Evolutionary conservation across 2,888 invertebrate genomes (phyloP).

Genomic region (Pimpla rufipes): DNA sequence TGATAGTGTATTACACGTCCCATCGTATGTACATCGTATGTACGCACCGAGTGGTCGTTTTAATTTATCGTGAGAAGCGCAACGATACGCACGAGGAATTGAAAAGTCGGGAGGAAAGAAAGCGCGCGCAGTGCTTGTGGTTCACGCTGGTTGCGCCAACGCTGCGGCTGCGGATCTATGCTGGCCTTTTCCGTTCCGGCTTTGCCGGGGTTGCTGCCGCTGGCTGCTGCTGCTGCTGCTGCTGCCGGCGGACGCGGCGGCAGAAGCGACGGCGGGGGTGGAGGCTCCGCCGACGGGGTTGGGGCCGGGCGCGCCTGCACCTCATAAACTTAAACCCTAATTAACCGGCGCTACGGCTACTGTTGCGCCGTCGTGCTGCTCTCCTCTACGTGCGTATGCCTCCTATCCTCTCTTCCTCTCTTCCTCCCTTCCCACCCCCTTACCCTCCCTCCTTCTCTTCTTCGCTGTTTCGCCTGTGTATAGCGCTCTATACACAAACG

Average conservation of each 20-base stretch:
- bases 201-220: slow-evolving; percentile 13
- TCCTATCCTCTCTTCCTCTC: slow-evolving; percentile 76
- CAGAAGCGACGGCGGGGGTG: slow-evolving; percentile 58
- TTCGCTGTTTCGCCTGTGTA: slow-evolving; percentile 47
- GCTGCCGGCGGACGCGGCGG: slow-evolving; percentile 63
- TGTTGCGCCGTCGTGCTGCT: slow-evolving; percentile 79
- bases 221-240: slow-evolving; percentile 56
- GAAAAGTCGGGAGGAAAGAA: slow-evolving; percentile 19
- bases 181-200: slow-evolving; percentile 34
- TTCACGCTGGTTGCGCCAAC: background rate
- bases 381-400: slow-evolving; percentile 81
- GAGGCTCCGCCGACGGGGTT: slow-evolving; percentile 68
- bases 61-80: slow-evolving; percentile 42
- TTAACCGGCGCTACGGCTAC: slow-evolving; percentile 85
- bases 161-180: slow-evolving; percentile 1
- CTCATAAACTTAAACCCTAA: slow-evolving; percentile 86
- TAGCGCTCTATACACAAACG: slow-evolving; percentile 74
- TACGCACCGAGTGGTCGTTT: slow-evolving; percentile 7
- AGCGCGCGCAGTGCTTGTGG: slow-evolving; percentile 38
- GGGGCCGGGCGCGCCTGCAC: slow-evolving; percentile 84
- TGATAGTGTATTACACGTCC: background rate
- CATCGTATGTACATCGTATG: background rate
- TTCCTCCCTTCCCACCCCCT: slow-evolving; percentile 80
- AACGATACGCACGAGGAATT: slow-evolving; percentile 11
- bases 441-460: slow-evolving; percentile 25